These are phyloP conservation scores for Clunio marinus DNA, from an alignment of 2,888 invertebrate species.

Conservation along the genomic window DNA sequence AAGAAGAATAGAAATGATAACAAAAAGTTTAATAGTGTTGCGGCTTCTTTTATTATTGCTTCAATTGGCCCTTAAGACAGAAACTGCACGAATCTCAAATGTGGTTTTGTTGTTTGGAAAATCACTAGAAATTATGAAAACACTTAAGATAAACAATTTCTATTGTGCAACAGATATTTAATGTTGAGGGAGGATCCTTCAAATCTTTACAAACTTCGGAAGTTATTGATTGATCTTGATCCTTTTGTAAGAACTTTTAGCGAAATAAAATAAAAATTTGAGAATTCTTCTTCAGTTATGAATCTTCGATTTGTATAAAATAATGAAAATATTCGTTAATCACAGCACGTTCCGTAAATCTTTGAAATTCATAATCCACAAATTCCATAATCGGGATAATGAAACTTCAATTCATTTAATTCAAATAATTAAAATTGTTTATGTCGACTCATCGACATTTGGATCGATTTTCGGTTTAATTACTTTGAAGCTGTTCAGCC, in stretches of 20 bases:
- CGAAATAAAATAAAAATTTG: too few species aligned
- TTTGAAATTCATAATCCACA: too few species aligned
- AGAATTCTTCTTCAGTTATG: too few species aligned
- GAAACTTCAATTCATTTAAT: too few species aligned
- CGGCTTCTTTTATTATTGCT: not conserved
- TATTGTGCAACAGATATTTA: not conserved
- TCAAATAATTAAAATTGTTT: not conserved
- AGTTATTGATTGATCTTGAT: conserved; percentile 1
- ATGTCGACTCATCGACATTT: not conserved
- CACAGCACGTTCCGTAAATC: too few species aligned
- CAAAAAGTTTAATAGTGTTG: conserved; percentile 2
- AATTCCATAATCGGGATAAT: too few species aligned
- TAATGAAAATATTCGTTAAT: too few species aligned
- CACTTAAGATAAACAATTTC: not conserved
- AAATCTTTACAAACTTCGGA: not conserved
- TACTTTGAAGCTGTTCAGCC: not conserved
- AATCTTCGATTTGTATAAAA: too few species aligned
- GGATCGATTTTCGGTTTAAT: not conserved
- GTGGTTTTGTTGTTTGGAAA: not conserved
- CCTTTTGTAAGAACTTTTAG: too few species aligned
- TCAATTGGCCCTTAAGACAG: conserved; percentile 2
- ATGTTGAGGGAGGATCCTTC: not conserved
- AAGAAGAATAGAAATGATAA: conserved; percentile 1
- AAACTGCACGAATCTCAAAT: not conserved
- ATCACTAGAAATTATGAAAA: conserved; percentile 1